Conservation (phyloP, 2,888 invertebrate genomes). For the Euclidia mi region DNA sequence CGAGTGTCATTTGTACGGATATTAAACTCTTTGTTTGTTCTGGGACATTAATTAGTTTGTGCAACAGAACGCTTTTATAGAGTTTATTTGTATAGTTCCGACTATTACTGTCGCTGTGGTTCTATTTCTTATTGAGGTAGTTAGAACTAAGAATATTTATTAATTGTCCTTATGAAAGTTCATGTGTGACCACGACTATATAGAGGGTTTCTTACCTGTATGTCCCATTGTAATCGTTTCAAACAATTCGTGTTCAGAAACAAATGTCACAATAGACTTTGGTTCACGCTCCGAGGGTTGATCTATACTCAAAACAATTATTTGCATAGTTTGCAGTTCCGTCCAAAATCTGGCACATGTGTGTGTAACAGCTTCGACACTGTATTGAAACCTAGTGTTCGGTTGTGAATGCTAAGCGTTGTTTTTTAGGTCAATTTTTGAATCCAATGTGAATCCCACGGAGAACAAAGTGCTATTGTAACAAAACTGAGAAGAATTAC, state of each 20-base stretch:
- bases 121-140: not conserved
- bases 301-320: not conserved
- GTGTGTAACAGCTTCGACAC: slow-evolving; percentile 5
- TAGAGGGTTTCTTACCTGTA: too few relatives aligned
- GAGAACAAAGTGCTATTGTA: not conserved
- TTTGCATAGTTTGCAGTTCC: not conserved
- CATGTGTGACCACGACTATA: too few relatives aligned
- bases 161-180: too few relatives aligned
- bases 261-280: not conserved
- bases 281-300: not conserved
- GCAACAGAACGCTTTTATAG: slow-evolving; percentile 42
- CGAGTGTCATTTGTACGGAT: slow-evolving; percentile 62
- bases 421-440: slow-evolving; percentile 3
- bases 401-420: slow-evolving; percentile 5
- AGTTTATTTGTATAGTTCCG: slow-evolving; percentile 30
- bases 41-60: slow-evolving; percentile 62
- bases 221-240: too few relatives aligned
- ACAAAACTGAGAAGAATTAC: not conserved
- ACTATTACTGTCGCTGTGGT: not conserved
- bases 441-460: not conserved
- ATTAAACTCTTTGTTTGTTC: slow-evolving; percentile 68
- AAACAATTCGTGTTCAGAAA: too few relatives aligned
- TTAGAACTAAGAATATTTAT: not conserved
- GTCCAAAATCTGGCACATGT: not conserved
- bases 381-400: slow-evolving; percentile 2